Evolutionary conservation across 2,113 vertebrate genomes (phyloP).

Genomic region (Callochromis pleurospilus): DNA sequence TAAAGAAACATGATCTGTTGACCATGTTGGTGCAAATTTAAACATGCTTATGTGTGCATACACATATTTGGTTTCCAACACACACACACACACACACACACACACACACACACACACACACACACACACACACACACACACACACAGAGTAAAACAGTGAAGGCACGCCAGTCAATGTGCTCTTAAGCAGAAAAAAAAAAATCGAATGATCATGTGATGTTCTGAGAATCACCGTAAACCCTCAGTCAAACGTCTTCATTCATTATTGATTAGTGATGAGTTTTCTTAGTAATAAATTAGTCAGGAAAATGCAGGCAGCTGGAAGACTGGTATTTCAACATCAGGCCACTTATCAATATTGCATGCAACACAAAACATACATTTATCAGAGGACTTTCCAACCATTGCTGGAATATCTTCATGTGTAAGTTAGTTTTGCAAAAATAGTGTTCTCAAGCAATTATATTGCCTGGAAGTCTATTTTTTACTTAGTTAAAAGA

Average conservation of each 20-base stretch:
- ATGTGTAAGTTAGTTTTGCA: background rate
- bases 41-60: background rate
- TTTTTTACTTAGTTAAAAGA: background rate
- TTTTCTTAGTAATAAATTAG: conserved; percentile 48
- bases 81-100: too few species aligned
- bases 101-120: too few species aligned
- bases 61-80: too few species aligned
- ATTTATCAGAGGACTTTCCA: background rate
- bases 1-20: background rate
- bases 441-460: background rate
- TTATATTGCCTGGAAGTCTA: background rate
- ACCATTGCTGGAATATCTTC: background rate
- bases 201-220: background rate
- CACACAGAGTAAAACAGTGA: background rate
- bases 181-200: background rate
- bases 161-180: background rate
- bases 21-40: background rate
- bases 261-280: conserved; percentile 55
- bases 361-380: conserved; percentile 1
- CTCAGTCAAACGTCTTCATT: conserved; percentile 30
- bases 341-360: conserved; percentile 39
- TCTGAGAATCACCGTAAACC: background rate
- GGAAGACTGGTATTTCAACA: conserved; percentile 63
- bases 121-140: too few species aligned
- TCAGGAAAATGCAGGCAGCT: conserved; percentile 31